phyloP scores from a whole-genome alignment of 2,888 invertebrate species.

The Lasioglossum morio region DNA sequence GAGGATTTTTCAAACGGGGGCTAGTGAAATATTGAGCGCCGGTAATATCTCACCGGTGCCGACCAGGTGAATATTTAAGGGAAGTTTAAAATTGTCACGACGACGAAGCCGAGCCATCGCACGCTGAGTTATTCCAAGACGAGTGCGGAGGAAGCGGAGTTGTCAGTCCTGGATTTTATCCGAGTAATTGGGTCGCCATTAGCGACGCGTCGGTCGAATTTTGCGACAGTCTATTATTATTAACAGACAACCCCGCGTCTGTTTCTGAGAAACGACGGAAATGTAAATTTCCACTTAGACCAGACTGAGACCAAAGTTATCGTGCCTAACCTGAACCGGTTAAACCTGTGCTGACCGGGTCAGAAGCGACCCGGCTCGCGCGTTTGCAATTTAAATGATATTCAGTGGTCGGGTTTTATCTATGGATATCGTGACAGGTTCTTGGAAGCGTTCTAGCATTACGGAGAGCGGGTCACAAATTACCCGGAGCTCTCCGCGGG shows the following conservation, averaged over 20 bases:
- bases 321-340: background rate
- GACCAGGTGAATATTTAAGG: background rate
- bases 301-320: no score
- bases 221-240: background rate
- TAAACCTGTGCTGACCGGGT: background rate
- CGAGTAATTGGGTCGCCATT: background rate
- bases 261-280: background rate
- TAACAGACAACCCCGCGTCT: no score
- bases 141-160: background rate
- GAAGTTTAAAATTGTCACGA: background rate
- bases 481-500: background rate
- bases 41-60: background rate
- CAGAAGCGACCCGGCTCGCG: background rate
- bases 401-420: background rate
- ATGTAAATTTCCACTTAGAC: no score
- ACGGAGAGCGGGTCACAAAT: background rate
- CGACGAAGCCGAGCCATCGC: background rate
- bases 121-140: background rate
- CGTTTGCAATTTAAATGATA: background rate
- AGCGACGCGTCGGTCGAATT: background rate
- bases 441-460: background rate
- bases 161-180: background rate
- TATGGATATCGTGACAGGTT: slow-evolving; percentile 6
- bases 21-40: background rate
- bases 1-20: background rate